These are phyloP conservation scores for Mystacides longicornis DNA, from an alignment of 2,888 invertebrate species.

Conservation along the genomic window DNA sequence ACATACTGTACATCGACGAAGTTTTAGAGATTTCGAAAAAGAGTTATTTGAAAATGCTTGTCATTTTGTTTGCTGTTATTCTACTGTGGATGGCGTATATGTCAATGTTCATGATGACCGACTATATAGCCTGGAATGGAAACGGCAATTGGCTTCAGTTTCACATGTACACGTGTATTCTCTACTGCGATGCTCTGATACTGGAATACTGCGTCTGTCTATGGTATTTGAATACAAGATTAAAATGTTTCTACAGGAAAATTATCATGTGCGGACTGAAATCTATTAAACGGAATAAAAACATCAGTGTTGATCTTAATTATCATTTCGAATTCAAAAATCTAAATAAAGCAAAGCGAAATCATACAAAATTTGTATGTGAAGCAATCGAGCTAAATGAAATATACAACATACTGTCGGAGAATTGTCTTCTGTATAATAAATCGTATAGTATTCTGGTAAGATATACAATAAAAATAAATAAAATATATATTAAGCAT, in stretches of 20 bases:
- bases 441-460: constrained; percentile 4
- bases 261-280: not conserved
- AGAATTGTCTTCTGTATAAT: not conserved
- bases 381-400: not conserved
- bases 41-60: not conserved
- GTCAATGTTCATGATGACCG: not conserved
- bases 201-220: not conserved
- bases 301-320: not conserved
- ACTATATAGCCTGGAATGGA: not conserved
- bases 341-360: not conserved
- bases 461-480: not conserved
- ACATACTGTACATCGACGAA: not conserved
- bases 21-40: not conserved
- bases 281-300: not conserved
- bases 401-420: constrained; percentile 3
- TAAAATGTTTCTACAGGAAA: not conserved
- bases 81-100: not conserved
- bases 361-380: not conserved
- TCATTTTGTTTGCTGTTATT: not conserved
- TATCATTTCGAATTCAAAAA: not conserved
- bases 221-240: not conserved
- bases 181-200: not conserved
- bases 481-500: not conserved
- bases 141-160: not conserved
- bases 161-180: not conserved